Conservation (phyloP, 2,888 invertebrate genomes). For the Corbicula japonica region DNA sequence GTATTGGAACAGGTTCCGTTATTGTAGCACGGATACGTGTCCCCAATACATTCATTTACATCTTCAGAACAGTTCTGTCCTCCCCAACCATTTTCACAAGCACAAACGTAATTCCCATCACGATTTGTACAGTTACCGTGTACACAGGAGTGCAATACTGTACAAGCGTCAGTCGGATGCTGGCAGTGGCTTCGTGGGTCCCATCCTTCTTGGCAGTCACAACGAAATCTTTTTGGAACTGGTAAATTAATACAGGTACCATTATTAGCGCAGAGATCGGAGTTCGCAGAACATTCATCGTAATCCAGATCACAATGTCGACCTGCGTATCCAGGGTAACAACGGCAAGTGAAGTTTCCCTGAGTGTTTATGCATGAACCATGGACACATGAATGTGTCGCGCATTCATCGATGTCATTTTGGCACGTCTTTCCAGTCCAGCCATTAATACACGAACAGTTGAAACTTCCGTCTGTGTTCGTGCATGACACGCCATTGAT, state of each 20-base stretch:
- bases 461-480: constrained; percentile 7
- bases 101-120: constrained; percentile 3
- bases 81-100: constrained; percentile 14
- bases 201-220: neutral
- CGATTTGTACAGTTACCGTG: neutral
- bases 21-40: neutral
- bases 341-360: constrained; percentile 47
- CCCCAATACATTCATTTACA: constrained; percentile 19
- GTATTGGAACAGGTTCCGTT: constrained; percentile 1
- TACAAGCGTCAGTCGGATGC: neutral
- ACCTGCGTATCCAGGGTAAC: constrained; percentile 58
- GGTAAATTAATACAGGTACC: constrained; percentile 10
- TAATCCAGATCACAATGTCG: constrained; percentile 57
- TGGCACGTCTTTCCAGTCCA: neutral
- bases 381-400: neutral
- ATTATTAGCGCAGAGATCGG: constrained; percentile 12
- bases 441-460: constrained; percentile 1
- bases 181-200: neutral
- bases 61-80: constrained; percentile 17
- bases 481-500: too few relatives aligned
- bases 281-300: constrained; percentile 58
- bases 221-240: neutral
- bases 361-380: constrained; percentile 27
- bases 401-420: constrained; percentile 1
- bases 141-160: neutral